Evolutionary conservation across 2,797 vertebrate species (phyloP).

Genomic region (Cottoperca gobio): DNA sequence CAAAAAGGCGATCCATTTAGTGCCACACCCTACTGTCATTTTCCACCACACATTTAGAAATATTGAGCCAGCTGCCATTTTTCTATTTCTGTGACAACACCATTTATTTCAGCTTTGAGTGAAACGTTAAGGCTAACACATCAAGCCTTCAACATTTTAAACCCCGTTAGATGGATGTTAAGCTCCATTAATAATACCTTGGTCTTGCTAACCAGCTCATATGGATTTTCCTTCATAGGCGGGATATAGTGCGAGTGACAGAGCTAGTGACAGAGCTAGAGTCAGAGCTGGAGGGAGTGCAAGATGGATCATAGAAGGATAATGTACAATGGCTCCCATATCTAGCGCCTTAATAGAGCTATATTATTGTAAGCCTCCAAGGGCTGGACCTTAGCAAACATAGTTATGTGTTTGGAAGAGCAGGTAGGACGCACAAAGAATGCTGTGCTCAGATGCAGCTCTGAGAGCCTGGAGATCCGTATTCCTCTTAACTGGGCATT

Average conservation of each 20-base stretch:
- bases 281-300: constrained; percentile 20
- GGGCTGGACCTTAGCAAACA: background rate
- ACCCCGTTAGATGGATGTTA: constrained; percentile 62
- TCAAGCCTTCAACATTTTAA: constrained; percentile 60
- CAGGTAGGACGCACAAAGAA: background rate
- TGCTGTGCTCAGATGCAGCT: background rate
- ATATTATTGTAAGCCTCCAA: constrained; percentile 26
- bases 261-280: constrained; percentile 15
- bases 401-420: background rate
- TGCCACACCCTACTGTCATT: background rate
- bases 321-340: constrained; percentile 40
- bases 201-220: constrained; percentile 41
- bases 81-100: constrained; percentile 23
- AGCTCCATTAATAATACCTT: constrained; percentile 66
- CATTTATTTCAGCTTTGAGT: constrained; percentile 29
- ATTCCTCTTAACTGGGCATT: background rate
- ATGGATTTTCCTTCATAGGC: constrained; percentile 67
- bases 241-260: constrained; percentile 29
- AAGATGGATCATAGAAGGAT: constrained; percentile 48
- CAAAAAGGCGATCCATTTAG: background rate
- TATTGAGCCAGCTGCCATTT: constrained; percentile 32
- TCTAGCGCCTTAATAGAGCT: constrained; percentile 17
- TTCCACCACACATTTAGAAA: constrained; percentile 3
- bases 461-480: background rate
- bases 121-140: constrained; percentile 45